Evolutionary conservation across 1,140 invertebrate genomes (phyloP), one percentile per base, ranked within the genome.

Genomic region (Copidosoma floridanum): DNA sequence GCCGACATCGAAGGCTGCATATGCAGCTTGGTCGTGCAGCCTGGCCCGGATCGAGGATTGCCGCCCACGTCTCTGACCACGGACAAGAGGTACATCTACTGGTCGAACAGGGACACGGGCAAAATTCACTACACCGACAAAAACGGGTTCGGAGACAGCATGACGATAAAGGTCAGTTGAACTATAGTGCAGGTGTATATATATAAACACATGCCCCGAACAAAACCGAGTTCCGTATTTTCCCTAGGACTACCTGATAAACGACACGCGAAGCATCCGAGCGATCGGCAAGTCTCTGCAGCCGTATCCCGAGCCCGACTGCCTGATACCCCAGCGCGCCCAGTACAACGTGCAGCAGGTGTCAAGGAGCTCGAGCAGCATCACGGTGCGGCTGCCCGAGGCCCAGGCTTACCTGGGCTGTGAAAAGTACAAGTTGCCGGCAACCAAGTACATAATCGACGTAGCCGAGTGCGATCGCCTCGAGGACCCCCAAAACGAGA

Each of bases 261-360:
- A 60, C 53, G 77, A 71, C 58, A 69, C 76, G 35, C 35, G 75
- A 63, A 84, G 85, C 67, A 87, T 93, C 18, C 77, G 85, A 68
- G 86, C 90, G 0, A 81, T 88, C 61, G 90, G 91, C 16, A 80
- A 84, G 35, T 86, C 86, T n/a, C 79, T 88, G 20, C 92, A 94
- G 73, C 88, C 88, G 0, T 88, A 89, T 75, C 91, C 90, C 26
- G 78, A 74, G n/a, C 74, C 81, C n/a, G 77, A 84, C 8, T 94
- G 92, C 69, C 72, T 94, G 2, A 82, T 84, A 44, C 88, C 89
- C 0, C 78, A 78, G 53, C 77, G 83, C 65, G 77, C 81, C 40
- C 65, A 74, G 14, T 81, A 82, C 20, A 72, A 81, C 16, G 72
- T 78, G 12, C 77, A 85, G 5, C 76, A 75, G 62, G 57, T 88